Base-by-base conservation (phyloP, 23 tunicate species). In the Ciona savignyi region DNA sequence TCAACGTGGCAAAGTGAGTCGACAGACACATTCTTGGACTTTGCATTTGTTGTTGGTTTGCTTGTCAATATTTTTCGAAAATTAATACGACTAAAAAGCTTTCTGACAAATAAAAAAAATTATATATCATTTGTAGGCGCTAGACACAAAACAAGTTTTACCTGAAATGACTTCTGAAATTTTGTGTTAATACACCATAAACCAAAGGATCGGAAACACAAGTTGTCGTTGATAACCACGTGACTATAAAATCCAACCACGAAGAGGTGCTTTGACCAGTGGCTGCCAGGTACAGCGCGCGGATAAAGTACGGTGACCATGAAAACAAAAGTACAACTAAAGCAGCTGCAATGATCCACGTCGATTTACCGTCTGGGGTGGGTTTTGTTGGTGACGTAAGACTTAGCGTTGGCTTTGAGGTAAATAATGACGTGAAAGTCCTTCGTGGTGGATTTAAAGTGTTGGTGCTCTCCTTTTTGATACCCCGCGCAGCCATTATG, bases 131-230 rank as follows among this genome's bases (percentile, higher is more conserved):
- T n/a, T n/a, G n/a, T n/a, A n/a, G n/a, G n/a, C n/a, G n/a, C n/a
- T n/a, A n/a, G n/a, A n/a, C n/a, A n/a, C n/a, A n/a, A n/a, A n/a
- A n/a, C n/a, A n/a, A 49, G 22, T 22, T 83, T 82, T 33, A 88
- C 96, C 65, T 73, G 20, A 88, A 82, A 67, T 73, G 80, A 6
- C 62, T 29, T 62, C 60, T 72, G 66, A 88, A 81, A 28, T 88
- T 88, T 0, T 77, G 76, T 21, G 86, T 88, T 28, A 60, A 73
- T 0, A 67, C 79, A 60, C 87, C 96, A 65, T 88, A 88, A 25
- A 88, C 27, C 33, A 88, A 74, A 9, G 96, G 96, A 77, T 88
- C 96, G 73, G 76, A 77, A 4, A 88, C 84, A 66, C 81, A 78
- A 28, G 86, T 82, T 67, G 73, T 61, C 70, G 81, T 60, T 25